A percentile compares a stretch with the other conserved stretches of the same genome.
These are phyloP conservation scores for Bubalus kerabau DNA, from an alignment of 2,113 vertebrate genomes.

Conservation along the genomic window DNA sequence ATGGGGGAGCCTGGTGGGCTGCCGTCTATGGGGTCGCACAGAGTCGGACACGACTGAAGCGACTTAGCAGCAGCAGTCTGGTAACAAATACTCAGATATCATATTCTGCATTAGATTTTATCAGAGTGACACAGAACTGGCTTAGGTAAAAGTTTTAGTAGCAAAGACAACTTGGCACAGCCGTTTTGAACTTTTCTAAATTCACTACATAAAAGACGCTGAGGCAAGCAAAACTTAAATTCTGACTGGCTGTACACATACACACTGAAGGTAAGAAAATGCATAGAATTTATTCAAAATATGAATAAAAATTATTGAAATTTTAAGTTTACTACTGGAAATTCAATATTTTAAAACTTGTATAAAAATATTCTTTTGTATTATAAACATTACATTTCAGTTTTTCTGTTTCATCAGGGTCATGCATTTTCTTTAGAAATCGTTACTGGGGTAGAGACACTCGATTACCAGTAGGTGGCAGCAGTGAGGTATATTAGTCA, in stretches of 20 bases:
- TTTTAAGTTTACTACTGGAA: not conserved
- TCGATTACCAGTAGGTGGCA: conserved; percentile 74
- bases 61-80: not conserved
- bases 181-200: not conserved
- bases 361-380: not conserved
- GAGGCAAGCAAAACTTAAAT: not conserved
- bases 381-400: not conserved
- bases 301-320: not conserved
- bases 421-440: not conserved
- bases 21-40: too few species aligned
- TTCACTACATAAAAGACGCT: not conserved
- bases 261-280: not conserved
- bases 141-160: not conserved
- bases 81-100: not conserved
- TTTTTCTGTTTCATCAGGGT: not conserved
- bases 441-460: not conserved
- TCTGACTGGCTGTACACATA: not conserved
- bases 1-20: too few species aligned
- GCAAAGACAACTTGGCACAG: not conserved
- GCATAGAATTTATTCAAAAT: not conserved
- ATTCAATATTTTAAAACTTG: not conserved
- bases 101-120: not conserved
- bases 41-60: too few species aligned
- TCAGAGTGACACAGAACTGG: not conserved
- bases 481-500: not conserved